Percentiles rank a stretch among this genome's conserved stretches.
phyloP scores from a whole-genome alignment of 1,140 invertebrate species.

The Platorchestia sp. region DNA sequence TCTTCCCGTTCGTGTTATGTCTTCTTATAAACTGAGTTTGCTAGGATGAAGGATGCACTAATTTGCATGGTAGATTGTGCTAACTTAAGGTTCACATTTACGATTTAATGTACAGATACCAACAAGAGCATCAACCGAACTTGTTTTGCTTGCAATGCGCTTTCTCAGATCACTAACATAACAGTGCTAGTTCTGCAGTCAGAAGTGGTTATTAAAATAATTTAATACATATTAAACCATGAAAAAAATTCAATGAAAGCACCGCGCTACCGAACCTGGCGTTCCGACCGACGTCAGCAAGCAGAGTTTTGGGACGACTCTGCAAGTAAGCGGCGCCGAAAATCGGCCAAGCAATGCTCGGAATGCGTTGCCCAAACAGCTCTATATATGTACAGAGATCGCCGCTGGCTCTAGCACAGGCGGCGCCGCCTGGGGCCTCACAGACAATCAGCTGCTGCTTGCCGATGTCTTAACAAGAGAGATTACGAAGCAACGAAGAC shows the following conservation, averaged over 20 bases:
- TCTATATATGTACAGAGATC: neutral
- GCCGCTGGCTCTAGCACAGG: neutral
- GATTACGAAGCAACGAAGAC: neutral
- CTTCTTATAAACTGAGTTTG: neutral
- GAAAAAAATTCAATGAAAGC: neutral
- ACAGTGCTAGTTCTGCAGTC: neutral
- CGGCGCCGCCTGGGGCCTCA: neutral
- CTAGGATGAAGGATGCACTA: neutral
- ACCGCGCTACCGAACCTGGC: neutral
- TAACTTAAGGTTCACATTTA: neutral
- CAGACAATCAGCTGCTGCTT: neutral
- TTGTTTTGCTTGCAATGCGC: neutral
- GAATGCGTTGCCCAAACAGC: constrained; percentile 3
- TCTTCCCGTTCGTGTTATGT: neutral
- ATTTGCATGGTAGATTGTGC: neutral
- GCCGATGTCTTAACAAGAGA: neutral
- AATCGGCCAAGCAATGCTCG: neutral
- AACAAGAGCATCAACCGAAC: neutral
- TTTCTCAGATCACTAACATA: neutral
- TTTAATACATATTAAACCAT: neutral
- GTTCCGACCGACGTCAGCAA: neutral
- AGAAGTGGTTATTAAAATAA: neutral
- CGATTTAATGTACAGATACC: neutral
- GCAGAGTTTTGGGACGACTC: neutral
- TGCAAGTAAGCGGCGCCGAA: neutral